Percentiles rank a stretch among this genome's conserved stretches.
Conservation (phyloP, 2,113 vertebrate genomes). For the Lophochroa leadbeateri region DNA sequence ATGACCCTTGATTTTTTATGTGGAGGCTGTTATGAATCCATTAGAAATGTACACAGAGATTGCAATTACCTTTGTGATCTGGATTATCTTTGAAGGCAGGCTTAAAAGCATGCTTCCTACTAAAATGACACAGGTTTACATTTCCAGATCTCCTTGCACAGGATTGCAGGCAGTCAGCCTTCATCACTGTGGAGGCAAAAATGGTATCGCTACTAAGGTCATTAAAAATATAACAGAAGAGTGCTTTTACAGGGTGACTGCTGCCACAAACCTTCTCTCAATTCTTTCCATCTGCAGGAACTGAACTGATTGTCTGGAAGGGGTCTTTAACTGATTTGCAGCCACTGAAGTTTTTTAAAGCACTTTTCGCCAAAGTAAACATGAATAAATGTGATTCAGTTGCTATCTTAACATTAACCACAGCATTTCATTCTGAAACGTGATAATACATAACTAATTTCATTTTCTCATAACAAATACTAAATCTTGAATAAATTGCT, state of each 20-base stretch:
- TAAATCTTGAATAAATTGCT: not conserved
- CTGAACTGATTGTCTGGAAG: not conserved
- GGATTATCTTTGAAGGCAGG: not conserved
- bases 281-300: not conserved
- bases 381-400: not conserved
- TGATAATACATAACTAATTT: not conserved
- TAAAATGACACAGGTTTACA: not conserved
- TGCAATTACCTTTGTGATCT: not conserved
- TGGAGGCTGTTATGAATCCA: not conserved
- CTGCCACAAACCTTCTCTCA: not conserved
- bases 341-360: not conserved
- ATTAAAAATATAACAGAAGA: not conserved
- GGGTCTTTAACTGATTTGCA: not conserved
- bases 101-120: not conserved
- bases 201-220: not conserved
- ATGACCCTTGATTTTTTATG: not conserved
- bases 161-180: not conserved
- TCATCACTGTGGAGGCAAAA: not conserved
- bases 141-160: not conserved
- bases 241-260: not conserved
- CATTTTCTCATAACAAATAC: not conserved
- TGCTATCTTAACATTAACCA: not conserved
- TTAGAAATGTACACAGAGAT: not conserved
- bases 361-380: not conserved
- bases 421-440: conserved; percentile 2